Conservation (phyloP, 2,797 vertebrate species). For the Myotis findleyi region DNA sequence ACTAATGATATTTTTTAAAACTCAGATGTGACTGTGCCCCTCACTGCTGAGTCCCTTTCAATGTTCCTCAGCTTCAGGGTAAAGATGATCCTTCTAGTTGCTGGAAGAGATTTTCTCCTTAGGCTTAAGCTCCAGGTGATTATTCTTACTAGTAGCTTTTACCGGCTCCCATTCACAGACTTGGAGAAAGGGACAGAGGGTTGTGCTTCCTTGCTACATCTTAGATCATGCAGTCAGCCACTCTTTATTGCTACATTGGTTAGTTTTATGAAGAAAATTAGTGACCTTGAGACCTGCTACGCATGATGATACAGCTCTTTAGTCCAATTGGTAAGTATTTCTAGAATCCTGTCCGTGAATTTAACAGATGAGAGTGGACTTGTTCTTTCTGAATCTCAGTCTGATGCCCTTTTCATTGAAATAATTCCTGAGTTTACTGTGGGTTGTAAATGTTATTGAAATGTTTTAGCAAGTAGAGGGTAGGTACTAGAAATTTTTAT, state of each 20-base stretch:
- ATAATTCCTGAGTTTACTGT: constrained; percentile 5
- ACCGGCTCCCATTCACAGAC: not conserved
- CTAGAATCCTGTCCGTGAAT: not conserved
- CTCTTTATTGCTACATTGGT: not conserved
- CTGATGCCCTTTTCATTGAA: constrained; percentile 2
- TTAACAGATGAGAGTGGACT: not conserved
- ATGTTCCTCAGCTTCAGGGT: not conserved
- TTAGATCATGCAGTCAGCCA: not conserved
- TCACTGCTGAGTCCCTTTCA: not conserved
- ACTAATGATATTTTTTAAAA: not conserved
- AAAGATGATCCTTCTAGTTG: not conserved
- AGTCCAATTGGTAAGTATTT: not conserved
- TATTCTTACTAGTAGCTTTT: not conserved
- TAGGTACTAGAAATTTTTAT: not conserved
- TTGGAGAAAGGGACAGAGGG: not conserved
- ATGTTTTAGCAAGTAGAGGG: not conserved
- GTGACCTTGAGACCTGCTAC: not conserved
- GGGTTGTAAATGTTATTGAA: not conserved
- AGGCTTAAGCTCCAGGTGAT: not conserved
- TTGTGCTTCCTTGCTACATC: not conserved
- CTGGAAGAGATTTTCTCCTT: not conserved
- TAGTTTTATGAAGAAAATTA: constrained; percentile 15
- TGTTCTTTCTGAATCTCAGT: constrained; percentile 15
- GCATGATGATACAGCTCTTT: not conserved
- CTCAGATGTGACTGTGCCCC: not conserved